Evolutionary conservation across 2,888 invertebrate genomes (phyloP), one percentile per base, ranked within the genome.

Genomic region (Pachymerium ferrugineum): DNA sequence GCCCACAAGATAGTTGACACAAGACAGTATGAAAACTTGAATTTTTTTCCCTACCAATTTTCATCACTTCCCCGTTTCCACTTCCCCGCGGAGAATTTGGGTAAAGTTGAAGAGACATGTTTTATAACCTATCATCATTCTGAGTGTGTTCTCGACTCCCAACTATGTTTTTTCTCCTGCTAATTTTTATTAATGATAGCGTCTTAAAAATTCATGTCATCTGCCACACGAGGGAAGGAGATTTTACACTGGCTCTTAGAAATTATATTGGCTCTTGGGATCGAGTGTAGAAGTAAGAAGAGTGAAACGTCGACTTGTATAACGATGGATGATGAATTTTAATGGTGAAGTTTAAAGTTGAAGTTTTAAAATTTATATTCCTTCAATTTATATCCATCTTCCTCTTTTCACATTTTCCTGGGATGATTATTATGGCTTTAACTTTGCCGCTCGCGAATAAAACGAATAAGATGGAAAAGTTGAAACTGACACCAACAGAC

Each of bases 261-360:
- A n/a, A 14, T 62, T 62, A 62, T 62, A 62, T 62, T 62, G 62
- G 47, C 47, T 47, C 47, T 47, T 47, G 47, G 47, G 47, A 47
- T 47, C 47, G 47, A 28, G 4, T 10, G 62, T 62, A 62, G 62
- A 62, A n/a, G n/a, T n/a, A n/a, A n/a, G n/a, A n/a, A 10, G 62
- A 62, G 28, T 62, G 62, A 62, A 28, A 62, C 25, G 25, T 62
- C 62, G 62, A 62, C 62, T 62, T 62, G 62, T 62, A n/a, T 62
- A 62, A 62, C 62, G 62, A 62, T 28, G 62, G 62, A 62, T 62
- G 62, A 62, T 62, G 62, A 62, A 62, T 62, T 62, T 62, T 62
- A 62, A 62, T 62, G 62, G 28, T 28, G 62, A 62, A 62, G 62
- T 62, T 38, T 8, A 38, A 38, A 14, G 5, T 38, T 4, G 14